phyloP scores from a whole-genome alignment of 2,113 vertebrate genomes.

The Rhadina sibilatrix region DNA sequence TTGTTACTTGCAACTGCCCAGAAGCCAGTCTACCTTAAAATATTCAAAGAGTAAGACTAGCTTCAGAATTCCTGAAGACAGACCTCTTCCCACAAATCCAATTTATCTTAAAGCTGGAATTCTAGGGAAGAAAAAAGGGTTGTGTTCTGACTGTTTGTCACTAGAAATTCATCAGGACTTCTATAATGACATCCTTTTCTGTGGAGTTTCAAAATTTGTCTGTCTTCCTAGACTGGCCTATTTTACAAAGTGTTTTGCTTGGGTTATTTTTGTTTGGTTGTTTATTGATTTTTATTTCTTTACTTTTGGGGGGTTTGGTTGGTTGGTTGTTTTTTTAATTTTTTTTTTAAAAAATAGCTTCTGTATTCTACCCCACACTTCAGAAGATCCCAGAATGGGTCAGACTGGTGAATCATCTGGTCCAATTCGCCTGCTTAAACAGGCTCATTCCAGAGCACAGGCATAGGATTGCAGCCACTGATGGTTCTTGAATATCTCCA shows the following conservation, averaged over 20 bases:
- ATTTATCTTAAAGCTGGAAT: not conserved
- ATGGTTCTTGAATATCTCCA: not conserved
- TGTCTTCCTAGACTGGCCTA: not conserved
- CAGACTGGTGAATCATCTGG: not conserved
- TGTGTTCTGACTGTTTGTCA: not conserved
- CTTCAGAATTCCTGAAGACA: not conserved
- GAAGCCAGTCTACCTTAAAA: not conserved
- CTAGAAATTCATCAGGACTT: not conserved
- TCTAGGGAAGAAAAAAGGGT: accelerated
- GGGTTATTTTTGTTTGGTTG: not conserved
- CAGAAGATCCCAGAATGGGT: not conserved
- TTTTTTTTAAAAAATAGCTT: not conserved
- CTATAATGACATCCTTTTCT: not conserved
- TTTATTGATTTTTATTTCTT: not conserved
- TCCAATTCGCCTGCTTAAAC: not conserved
- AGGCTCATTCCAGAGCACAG: not conserved
- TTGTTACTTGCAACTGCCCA: not conserved
- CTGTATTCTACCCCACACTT: not conserved
- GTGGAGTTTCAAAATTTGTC: not conserved
- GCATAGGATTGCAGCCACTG: not conserved
- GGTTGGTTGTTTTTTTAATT: not conserved
- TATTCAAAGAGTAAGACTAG: not conserved
- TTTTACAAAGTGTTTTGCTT: not conserved
- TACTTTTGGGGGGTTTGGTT: not conserved
- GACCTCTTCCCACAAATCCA: not conserved